Evolutionary conservation across 2,113 vertebrate genomes (phyloP).

Genomic region (Panurus biarmicus): DNA sequence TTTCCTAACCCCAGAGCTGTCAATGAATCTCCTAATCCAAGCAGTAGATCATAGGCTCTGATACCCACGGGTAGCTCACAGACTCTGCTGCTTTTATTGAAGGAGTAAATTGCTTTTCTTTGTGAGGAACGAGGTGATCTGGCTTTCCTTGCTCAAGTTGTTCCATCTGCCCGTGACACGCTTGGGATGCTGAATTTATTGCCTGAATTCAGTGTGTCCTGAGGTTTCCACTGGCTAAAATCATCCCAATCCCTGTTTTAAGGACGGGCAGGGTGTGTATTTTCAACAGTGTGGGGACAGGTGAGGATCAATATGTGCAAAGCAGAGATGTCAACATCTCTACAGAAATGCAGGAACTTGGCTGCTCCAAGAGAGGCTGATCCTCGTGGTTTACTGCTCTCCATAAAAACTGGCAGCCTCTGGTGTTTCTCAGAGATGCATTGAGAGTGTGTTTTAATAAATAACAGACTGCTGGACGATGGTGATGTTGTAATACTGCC

Average conservation of each 20-base stretch:
- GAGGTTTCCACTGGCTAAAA: neutral
- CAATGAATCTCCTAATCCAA: neutral
- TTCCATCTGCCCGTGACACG: rapidly evolving
- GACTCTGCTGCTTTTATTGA: neutral
- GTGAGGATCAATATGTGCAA: neutral
- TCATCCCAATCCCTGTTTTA: neutral
- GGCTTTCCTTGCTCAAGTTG: neutral
- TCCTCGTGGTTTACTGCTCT: neutral
- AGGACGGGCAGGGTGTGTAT: rapidly evolving
- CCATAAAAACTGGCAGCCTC: neutral
- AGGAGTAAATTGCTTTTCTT: constrained; percentile 10
- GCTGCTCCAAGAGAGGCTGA: neutral
- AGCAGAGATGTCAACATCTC: neutral
- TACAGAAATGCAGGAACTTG: rapidly evolving
- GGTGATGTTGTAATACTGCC: neutral
- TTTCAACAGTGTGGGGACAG: neutral
- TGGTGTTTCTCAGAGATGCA: neutral
- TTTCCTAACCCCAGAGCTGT: neutral
- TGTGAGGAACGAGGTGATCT: neutral
- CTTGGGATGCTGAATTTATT: neutral
- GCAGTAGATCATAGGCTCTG: neutral
- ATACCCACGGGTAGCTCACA: neutral
- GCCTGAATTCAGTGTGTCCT: neutral
- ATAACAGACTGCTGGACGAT: neutral
- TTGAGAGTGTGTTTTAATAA: neutral